Conservation (phyloP, 2,888 invertebrate genomes). For the Galerucella calmariensis region DNA sequence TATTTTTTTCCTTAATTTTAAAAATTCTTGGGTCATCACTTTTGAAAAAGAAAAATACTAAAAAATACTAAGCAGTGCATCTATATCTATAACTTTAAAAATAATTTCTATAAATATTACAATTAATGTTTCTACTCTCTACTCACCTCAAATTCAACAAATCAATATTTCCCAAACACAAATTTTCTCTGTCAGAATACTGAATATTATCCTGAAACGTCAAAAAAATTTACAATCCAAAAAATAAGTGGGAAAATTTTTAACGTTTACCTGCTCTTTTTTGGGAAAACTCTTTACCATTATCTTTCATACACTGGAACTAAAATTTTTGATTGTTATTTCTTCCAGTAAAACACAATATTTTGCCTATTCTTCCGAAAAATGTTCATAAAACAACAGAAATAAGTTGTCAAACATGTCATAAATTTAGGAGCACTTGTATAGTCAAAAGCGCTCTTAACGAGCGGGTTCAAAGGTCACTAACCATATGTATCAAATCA, state of each 20-base stretch:
- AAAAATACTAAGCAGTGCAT: no score
- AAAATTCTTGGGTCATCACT: no score
- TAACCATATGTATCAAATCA: no score
- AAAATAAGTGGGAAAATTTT: slow-evolving; percentile 2
- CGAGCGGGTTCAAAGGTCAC: no score
- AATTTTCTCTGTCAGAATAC: slow-evolving; percentile 56
- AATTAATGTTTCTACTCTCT: background rate
- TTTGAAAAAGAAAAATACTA: no score
- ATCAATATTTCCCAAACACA: slow-evolving; percentile 59
- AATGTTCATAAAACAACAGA: slow-evolving; percentile 56
- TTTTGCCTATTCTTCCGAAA: slow-evolving; percentile 44
- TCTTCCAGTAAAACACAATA: slow-evolving; percentile 35
- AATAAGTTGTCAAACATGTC: slow-evolving; percentile 57
- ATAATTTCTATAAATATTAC: no score
- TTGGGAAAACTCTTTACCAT: slow-evolving; percentile 58
- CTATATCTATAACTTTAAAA: no score
- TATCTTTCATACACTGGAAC: slow-evolving; percentile 48
- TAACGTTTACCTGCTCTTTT: slow-evolving; percentile 51
- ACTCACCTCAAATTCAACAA: slow-evolving; percentile 61
- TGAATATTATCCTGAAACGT: slow-evolving; percentile 53
- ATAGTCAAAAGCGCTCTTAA: no score
- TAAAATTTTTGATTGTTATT: slow-evolving; percentile 37
- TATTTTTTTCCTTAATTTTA: no score
- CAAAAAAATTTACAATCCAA: slow-evolving; percentile 30
- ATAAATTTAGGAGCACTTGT: slow-evolving; percentile 5